Percentiles rank a stretch among this genome's conserved stretches.
Conservation (phyloP, 2,113 vertebrate species). For the Cebidichthys violaceus region DNA sequence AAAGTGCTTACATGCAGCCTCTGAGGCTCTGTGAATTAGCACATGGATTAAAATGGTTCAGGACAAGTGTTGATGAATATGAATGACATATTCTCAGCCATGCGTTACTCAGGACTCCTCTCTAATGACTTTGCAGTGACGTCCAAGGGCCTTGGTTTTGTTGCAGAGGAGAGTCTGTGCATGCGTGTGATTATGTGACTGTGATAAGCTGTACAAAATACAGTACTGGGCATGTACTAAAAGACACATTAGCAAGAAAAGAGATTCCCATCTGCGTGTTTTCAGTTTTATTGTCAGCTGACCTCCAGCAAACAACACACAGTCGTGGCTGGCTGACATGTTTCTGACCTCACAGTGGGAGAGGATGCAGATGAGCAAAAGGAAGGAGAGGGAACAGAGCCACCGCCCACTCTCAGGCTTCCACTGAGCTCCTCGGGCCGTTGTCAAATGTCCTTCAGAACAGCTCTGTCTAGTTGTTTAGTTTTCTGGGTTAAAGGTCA, state of each 20-base stretch:
- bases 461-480: conserved; percentile 25
- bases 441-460: conserved; percentile 55
- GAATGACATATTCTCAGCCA: neutral
- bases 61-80: neutral
- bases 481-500: conserved; percentile 46
- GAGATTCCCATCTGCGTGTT: neutral
- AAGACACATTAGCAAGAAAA: neutral
- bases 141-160: neutral
- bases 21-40: conserved; percentile 7
- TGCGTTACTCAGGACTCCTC: neutral
- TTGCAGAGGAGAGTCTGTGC: neutral
- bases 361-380: conserved; percentile 67
- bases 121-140: neutral
- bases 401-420: conserved; percentile 72
- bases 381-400: conserved; percentile 73
- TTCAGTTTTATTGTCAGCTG: conserved; percentile 38
- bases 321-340: conserved; percentile 54
- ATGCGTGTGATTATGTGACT: neutral
- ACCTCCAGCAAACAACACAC: conserved; percentile 48
- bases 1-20: conserved; percentile 6
- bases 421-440: conserved; percentile 53
- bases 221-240: neutral
- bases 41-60: neutral
- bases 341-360: conserved; percentile 73
- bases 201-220: neutral